Evolutionary conservation across 2,113 vertebrate species (phyloP).

Genomic region (Himantopus leucocephalus): DNA sequence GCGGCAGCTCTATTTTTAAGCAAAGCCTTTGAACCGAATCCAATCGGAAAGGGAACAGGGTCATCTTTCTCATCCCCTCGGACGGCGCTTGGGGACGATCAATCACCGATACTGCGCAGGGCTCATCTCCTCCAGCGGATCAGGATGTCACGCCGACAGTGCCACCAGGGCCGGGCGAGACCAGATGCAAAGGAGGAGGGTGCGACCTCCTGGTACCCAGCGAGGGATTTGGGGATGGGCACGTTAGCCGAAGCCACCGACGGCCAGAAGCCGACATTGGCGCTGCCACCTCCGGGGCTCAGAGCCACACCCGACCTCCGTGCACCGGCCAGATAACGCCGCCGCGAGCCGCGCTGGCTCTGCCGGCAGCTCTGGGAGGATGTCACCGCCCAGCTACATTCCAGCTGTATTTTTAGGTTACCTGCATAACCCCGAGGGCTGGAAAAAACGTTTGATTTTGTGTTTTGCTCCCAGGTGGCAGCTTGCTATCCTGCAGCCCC

Average conservation of each 20-base stretch:
- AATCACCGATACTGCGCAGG: fast-evolving
- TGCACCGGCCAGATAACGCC: neutral
- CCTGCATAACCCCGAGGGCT: conserved; percentile 10
- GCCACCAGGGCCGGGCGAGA: fast-evolving
- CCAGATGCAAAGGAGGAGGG: neutral
- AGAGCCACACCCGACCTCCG: neutral
- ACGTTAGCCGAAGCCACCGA: neutral
- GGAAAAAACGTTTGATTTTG: neutral
- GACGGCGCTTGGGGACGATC: fast-evolving
- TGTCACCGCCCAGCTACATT: neutral
- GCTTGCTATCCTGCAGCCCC: neutral
- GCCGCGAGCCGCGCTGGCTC: neutral
- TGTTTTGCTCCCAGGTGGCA: neutral
- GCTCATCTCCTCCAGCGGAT: fast-evolving
- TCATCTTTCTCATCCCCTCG: neutral
- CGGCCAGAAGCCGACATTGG: neutral
- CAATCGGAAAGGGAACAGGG: neutral
- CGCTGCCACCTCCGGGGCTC: neutral
- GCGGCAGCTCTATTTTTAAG: neutral
- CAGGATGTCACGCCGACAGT: neutral
- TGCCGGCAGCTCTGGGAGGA: neutral
- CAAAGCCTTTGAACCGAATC: neutral
- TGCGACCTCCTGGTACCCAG: neutral
- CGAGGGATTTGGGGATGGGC: fast-evolving
- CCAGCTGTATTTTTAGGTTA: conserved; percentile 21